Percentiles rank a stretch among this genome's conserved stretches.
Evolutionary conservation across 2,113 vertebrate species (phyloP).

Genomic region (Nycticebus coucang): DNA sequence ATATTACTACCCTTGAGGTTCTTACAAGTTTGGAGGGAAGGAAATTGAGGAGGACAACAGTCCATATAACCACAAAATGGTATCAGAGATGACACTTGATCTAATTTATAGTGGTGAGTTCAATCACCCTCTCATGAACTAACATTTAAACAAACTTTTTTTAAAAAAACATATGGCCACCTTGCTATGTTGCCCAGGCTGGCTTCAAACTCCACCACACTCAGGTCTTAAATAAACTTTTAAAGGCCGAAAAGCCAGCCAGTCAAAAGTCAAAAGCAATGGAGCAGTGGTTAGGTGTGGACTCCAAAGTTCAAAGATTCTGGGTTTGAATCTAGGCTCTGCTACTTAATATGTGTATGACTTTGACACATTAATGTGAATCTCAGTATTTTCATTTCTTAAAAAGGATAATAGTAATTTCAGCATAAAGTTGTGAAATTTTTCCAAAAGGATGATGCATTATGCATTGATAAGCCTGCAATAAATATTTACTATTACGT

Average conservation of each 20-base stretch:
- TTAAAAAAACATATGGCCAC: background rate
- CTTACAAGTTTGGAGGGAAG: background rate
- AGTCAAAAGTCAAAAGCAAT: conserved; percentile 13
- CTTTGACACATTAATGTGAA: conserved; percentile 21
- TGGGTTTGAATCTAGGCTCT: background rate
- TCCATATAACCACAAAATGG: conserved; percentile 2
- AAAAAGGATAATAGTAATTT: background rate
- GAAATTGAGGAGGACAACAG: background rate
- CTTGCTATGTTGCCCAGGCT: background rate
- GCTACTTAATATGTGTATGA: background rate
- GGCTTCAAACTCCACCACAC: background rate
- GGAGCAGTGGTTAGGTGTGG: background rate
- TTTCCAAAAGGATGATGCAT: background rate
- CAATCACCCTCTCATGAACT: background rate
- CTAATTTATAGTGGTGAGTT: background rate
- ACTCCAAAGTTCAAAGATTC: background rate
- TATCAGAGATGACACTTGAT: conserved; percentile 4
- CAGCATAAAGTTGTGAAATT: conserved; percentile 32
- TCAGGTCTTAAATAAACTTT: background rate
- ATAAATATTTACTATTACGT: background rate
- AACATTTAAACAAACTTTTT: background rate
- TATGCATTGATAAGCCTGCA: background rate
- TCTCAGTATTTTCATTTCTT: background rate
- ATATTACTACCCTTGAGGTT: background rate
- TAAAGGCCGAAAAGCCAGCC: background rate